Evolutionary conservation across 2,888 invertebrate species (phyloP), one percentile per base, ranked within the genome.

Genomic region (Agonum fuliginosum): DNA sequence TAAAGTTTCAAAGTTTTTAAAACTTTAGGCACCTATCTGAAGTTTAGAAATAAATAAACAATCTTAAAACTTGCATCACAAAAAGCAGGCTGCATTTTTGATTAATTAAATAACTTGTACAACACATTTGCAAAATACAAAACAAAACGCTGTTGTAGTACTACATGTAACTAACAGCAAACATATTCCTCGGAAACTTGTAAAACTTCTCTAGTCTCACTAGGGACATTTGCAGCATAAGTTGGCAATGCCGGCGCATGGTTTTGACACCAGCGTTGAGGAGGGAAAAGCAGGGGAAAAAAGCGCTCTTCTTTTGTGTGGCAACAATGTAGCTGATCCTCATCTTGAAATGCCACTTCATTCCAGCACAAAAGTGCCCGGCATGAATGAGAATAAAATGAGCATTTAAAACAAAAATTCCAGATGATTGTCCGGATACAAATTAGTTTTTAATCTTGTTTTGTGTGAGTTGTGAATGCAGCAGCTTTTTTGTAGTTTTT

Each of bases 401-500:
- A 37, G 41, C 67, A 19, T 41, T 67, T 41, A 37, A 67, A 67
- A 67, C 27, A 67, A 67, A 67, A 67, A 67, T 20, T 67, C 20
- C 10, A 37, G 41, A 37, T 67, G 41, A 67, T 67, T 58, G 37
- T 41, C 43, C 67, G 67, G 67, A 67, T 67, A 67, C 37, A 67
- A 67, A 67, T 67, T 67, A 67, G 67, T 67, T 67, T 67, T 67
- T 67, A 67, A 67, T 67, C 67, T 67, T 41, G 67, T 67, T 41
- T 37, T 58, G 58, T 27, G 12, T 14, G 58, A 17, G 14, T 27
- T 58, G 58, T 58, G 58, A n/a, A 58, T 27, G 27, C 27, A n/a
- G 30, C 5, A 12, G 22, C 27, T 58, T 58, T 30, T 58, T 24
- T 58, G 24, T 58, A 27, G 30, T 24, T n/a, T 58, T 48, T 48